A percentile compares a stretch with the other conserved stretches of the same genome.
Evolutionary conservation across 2,888 invertebrate genomes (phyloP).

Genomic region (Troides aeacus): DNA sequence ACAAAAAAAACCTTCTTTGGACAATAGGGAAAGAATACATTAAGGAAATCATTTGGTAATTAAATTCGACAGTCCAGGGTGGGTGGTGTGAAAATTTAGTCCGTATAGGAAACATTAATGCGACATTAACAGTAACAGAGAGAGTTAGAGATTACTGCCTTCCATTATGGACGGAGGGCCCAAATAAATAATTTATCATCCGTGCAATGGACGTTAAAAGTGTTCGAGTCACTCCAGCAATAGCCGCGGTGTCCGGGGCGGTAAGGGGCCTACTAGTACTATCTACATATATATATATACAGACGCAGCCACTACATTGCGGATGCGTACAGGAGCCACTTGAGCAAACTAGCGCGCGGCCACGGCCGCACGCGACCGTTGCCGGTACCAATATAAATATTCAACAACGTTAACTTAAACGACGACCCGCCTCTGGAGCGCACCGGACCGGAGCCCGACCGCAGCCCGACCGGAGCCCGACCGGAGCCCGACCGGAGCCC

Average conservation of each 20-base stretch:
- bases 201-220: neutral
- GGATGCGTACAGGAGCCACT: constrained; percentile 66
- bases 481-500: constrained; percentile 2
- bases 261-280: constrained; percentile 58
- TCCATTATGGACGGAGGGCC: neutral
- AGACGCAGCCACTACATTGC: constrained; percentile 68
- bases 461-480: constrained; percentile 28
- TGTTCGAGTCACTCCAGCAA: constrained; percentile 4
- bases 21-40: neutral
- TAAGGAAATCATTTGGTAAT: neutral
- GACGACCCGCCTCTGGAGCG: constrained; percentile 33
- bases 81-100: neutral
- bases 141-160: neutral
- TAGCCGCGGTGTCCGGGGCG: constrained; percentile 31
- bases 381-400: constrained; percentile 50
- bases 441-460: constrained; percentile 23
- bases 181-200: neutral
- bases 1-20: neutral
- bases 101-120: neutral
- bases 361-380: constrained; percentile 38
- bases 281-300: constrained; percentile 71
- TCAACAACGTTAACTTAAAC: constrained; percentile 50
- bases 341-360: constrained; percentile 62
- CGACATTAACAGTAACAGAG: neutral
- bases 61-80: neutral